These are phyloP conservation scores for Cosmopolites sordidus DNA, from an alignment of 2,888 invertebrate species.

Conservation along the genomic window DNA sequence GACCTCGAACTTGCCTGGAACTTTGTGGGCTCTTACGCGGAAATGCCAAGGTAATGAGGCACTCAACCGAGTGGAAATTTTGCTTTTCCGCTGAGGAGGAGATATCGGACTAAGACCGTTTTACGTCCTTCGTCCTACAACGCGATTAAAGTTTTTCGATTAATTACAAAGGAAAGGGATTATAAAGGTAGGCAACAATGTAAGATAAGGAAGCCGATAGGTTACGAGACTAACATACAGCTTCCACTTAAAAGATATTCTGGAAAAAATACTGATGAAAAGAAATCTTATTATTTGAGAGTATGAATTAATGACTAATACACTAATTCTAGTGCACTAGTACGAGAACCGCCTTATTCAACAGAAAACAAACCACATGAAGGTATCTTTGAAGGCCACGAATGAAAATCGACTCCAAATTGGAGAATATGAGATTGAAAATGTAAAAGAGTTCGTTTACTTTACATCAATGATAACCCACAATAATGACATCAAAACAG, in stretches of 20 bases:
- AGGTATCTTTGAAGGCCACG: too few species aligned
- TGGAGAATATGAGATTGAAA: too few species aligned
- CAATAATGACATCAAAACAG: too few species aligned
- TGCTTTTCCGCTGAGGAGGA: slow-evolving; percentile 21
- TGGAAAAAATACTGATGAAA: background rate
- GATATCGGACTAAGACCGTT: slow-evolving; percentile 27
- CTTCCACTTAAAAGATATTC: background rate
- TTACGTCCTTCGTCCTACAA: slow-evolving; percentile 16
- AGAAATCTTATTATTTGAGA: too few species aligned
- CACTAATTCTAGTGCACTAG: too few species aligned
- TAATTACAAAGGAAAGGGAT: slow-evolving; percentile 19
- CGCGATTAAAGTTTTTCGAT: slow-evolving; percentile 25
- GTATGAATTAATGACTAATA: too few species aligned
- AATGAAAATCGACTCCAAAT: too few species aligned
- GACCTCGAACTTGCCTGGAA: slow-evolving; percentile 5
- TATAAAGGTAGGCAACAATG: slow-evolving; percentile 10
- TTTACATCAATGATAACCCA: too few species aligned
- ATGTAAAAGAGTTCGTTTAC: too few species aligned
- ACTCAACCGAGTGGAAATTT: slow-evolving; percentile 25
- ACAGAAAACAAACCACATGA: too few species aligned
- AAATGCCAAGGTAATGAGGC: slow-evolving; percentile 25
- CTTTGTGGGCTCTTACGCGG: slow-evolving; percentile 2
- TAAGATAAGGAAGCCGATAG: background rate
- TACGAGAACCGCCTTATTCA: too few species aligned
- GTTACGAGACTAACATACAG: background rate